Conservation (phyloP, 2,113 vertebrate genomes). For the Indicator maculatus region DNA sequence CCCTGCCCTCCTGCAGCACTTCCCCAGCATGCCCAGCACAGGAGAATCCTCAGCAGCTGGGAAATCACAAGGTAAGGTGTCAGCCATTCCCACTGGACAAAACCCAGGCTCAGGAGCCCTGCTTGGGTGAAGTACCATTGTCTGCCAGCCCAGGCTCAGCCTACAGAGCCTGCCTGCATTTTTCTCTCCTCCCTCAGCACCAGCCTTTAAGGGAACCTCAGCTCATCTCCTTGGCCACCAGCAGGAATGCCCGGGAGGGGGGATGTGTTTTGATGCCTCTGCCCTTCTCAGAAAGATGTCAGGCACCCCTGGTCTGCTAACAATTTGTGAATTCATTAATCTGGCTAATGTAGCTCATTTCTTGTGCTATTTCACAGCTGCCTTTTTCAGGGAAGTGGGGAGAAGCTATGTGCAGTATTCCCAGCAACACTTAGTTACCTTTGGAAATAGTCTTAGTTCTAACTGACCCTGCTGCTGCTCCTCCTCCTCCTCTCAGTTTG, state of each 20-base stretch:
- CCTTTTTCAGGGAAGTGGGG: background rate
- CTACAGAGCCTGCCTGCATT: background rate
- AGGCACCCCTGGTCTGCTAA: background rate
- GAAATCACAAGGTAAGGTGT: conserved; percentile 11
- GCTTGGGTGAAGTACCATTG: background rate
- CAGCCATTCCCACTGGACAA: conserved; percentile 32
- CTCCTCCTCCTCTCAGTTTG: background rate
- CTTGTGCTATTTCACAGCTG: background rate
- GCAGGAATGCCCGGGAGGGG: background rate
- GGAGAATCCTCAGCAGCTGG: background rate
- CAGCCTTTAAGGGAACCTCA: background rate
- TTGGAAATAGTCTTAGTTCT: background rate
- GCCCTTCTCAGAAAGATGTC: background rate
- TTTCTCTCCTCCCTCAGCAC: background rate
- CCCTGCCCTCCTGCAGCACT: background rate
- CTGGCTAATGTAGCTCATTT: background rate
- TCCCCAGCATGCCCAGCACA: conserved; percentile 15
- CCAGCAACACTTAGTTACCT: background rate
- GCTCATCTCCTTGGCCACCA: background rate
- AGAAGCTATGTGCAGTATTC: background rate
- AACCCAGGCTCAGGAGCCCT: background rate
- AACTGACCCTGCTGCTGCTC: background rate
- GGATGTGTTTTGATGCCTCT: background rate
- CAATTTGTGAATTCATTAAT: background rate
- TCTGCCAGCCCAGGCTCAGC: background rate